These are phyloP conservation scores for Mus pahari DNA, from an alignment of 2,113 vertebrate species.

Conservation along the genomic window DNA sequence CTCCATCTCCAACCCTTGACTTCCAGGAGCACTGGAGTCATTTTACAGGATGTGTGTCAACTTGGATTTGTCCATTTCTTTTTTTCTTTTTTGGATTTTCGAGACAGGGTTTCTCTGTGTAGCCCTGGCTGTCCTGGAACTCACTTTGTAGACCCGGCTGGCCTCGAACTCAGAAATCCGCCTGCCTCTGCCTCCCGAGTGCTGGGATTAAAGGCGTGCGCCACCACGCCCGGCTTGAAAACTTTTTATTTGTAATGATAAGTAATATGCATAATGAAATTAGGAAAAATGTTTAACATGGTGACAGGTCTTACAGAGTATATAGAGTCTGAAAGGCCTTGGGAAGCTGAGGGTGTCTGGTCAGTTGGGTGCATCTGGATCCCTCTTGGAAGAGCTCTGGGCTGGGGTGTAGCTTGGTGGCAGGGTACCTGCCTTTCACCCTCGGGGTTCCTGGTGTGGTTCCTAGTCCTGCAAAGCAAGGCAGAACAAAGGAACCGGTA, in stretches of 20 bases:
- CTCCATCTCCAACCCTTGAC: not conserved
- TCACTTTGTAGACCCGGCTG: no score
- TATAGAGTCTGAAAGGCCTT: conserved; percentile 7
- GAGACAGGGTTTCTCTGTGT: no score
- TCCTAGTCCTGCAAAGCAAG: not conserved
- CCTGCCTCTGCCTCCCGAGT: no score
- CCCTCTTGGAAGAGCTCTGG: not conserved
- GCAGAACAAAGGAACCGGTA: not conserved
- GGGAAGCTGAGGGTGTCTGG: not conserved
- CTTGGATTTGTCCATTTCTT: not conserved
- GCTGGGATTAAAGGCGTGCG: no score
- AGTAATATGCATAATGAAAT: not conserved
- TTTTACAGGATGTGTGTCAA: not conserved
- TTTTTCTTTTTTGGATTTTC: no score
- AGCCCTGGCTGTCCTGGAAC: no score
- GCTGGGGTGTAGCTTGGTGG: not conserved
- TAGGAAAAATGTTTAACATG: not conserved
- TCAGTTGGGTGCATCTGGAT: not conserved
- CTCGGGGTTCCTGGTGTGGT: no score
- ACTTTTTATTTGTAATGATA: no score
- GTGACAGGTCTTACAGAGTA: not conserved
- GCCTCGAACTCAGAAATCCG: no score
- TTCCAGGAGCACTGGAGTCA: not conserved
- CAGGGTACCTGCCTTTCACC: not conserved
- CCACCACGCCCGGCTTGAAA: no score